These are phyloP conservation scores for Anomalospiza imberbis DNA, from an alignment of 2,797 vertebrate genomes.

Conservation along the genomic window DNA sequence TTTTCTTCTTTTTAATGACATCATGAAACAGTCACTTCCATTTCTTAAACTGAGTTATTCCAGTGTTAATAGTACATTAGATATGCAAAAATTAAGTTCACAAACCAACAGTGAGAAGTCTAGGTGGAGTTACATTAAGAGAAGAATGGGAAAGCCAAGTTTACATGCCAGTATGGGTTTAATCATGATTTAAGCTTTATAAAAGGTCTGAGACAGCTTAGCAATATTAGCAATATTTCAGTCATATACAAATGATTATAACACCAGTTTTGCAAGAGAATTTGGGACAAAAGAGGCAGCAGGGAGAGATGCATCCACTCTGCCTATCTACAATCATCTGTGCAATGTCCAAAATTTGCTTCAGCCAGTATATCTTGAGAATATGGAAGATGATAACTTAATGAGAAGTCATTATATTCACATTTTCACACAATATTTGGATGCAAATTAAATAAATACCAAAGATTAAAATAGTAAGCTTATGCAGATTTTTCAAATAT, in stretches of 20 bases:
- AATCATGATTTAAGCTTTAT: background rate
- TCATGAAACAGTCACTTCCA: background rate
- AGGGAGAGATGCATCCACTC: background rate
- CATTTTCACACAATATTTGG: slow-evolving; percentile 29
- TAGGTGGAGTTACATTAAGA: background rate
- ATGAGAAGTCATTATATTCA: slow-evolving; percentile 33
- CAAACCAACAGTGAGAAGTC: background rate
- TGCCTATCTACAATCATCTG: background rate
- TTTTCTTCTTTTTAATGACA: background rate
- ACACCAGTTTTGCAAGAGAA: background rate
- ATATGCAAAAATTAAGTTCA: background rate
- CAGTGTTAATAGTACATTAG: background rate
- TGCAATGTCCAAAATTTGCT: background rate
- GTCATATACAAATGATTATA: background rate
- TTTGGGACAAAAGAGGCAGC: slow-evolving; percentile 10
- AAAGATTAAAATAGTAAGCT: background rate
- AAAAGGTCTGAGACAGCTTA: background rate
- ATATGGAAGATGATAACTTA: slow-evolving; percentile 19
- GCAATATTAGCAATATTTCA: background rate
- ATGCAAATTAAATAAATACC: slow-evolving; percentile 41
- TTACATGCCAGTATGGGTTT: background rate
- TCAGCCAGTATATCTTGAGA: slow-evolving; percentile 24
- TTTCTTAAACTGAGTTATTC: background rate
- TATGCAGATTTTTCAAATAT: background rate
- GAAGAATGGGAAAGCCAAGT: background rate